These are phyloP conservation scores for Allacma fusca DNA, from an alignment of 2,888 invertebrate genomes.

Conservation along the genomic window DNA sequence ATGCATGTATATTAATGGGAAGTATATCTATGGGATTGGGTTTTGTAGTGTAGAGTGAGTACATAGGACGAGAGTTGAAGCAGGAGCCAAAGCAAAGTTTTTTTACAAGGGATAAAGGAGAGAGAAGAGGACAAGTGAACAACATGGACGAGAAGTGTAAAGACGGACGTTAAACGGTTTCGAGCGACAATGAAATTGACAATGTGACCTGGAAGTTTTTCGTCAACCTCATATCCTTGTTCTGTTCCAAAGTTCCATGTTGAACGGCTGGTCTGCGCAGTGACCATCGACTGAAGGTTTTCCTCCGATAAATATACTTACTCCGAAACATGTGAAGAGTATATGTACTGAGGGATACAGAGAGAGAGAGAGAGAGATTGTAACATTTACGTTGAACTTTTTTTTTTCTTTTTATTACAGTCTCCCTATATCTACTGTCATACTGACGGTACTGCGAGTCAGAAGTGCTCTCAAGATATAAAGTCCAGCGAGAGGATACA, in stretches of 20 bases:
- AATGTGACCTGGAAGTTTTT: slow-evolving; percentile 34
- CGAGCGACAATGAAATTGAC: slow-evolving; percentile 32
- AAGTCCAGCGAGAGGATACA: no score
- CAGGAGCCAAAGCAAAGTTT: background rate
- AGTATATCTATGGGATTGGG: no score
- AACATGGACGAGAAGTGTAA: slow-evolving; percentile 20
- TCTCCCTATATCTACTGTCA: background rate
- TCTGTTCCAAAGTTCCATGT: background rate
- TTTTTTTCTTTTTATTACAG: slow-evolving; percentile 18
- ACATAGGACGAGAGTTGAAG: background rate
- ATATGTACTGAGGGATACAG: no score
- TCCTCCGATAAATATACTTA: slow-evolving; percentile 1
- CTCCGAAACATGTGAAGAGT: slow-evolving; percentile 6
- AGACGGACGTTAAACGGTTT: slow-evolving; percentile 33
- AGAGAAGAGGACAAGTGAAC: slow-evolving; percentile 28
- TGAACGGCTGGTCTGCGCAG: slow-evolving; percentile 3
- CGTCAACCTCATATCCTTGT: slow-evolving; percentile 9
- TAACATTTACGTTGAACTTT: background rate
- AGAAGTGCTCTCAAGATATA: background rate
- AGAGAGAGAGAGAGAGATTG: background rate
- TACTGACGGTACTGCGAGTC: background rate
- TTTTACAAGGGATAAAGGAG: background rate
- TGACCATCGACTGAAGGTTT: slow-evolving; percentile 17
- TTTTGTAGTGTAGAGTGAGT: no score
- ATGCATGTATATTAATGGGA: no score